These are phyloP conservation scores for Lepidocolaptes lacrymiger DNA, from an alignment of 2,797 vertebrate species.

Conservation along the genomic window DNA sequence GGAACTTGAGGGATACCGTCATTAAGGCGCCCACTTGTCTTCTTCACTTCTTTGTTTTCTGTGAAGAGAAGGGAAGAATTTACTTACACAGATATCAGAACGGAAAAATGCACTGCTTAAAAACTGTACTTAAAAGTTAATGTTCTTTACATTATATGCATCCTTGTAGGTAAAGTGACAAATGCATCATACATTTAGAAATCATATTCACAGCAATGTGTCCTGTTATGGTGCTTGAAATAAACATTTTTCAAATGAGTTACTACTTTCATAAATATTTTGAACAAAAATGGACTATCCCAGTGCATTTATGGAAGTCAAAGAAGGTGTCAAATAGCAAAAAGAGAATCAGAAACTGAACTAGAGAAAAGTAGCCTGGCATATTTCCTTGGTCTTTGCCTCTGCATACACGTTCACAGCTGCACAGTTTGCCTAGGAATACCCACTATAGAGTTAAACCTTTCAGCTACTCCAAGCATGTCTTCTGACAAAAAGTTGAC, in stretches of 20 bases:
- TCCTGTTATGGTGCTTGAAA: neutral
- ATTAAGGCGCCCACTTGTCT: conserved; percentile 84
- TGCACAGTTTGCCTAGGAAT: neutral
- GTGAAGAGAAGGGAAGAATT: conserved; percentile 40
- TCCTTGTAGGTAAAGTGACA: neutral
- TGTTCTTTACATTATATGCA: neutral
- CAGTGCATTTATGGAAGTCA: neutral
- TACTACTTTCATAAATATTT: neutral
- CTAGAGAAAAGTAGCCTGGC: neutral
- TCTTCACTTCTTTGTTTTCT: conserved; percentile 83
- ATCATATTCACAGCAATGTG: rapidly evolving
- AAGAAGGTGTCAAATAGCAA: neutral
- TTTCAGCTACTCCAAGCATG: neutral
- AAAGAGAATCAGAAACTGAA: neutral
- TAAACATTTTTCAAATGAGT: neutral
- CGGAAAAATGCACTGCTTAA: neutral
- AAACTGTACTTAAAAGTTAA: neutral
- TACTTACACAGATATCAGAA: neutral
- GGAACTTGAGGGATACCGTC: conserved; percentile 89
- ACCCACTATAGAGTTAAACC: neutral
- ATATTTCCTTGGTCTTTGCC: neutral
- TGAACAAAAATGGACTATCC: neutral
- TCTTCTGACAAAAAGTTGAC: neutral
- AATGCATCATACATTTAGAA: neutral
- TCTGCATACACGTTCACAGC: neutral